These are phyloP conservation scores for Plutomurus gul DNA, from an alignment of 1,140 invertebrate species.

Conservation along the genomic window DNA sequence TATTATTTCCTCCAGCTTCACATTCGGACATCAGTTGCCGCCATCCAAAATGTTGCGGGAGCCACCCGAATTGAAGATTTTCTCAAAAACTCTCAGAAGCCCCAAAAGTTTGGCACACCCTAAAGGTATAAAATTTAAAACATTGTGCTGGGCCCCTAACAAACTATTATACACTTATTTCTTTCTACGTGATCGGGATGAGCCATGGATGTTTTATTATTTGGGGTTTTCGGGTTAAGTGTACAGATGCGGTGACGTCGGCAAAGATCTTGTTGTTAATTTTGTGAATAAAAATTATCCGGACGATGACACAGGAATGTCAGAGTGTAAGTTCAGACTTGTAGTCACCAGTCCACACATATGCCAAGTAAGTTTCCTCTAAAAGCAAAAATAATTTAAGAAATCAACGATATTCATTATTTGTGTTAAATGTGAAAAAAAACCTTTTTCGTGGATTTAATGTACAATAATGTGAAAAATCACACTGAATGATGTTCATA, in stretches of 20 bases:
- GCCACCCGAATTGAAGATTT: neutral
- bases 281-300: conserved; percentile 53
- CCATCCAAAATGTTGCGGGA: neutral
- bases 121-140: conserved; percentile 23
- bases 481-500: neutral
- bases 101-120: conserved; percentile 32
- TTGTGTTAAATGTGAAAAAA: neutral
- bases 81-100: neutral
- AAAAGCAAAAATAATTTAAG: neutral
- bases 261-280: conserved; percentile 48
- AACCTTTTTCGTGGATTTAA: neutral
- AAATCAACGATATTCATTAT: neutral
- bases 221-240: conserved; percentile 35
- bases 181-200: neutral
- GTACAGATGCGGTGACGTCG: conserved; percentile 51
- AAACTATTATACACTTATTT: neutral
- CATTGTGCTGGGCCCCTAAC: too few relatives aligned
- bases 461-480: neutral
- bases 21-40: neutral
- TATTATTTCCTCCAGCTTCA: neutral
- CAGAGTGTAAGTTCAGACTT: conserved; percentile 46
- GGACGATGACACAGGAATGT: conserved; percentile 39
- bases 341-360: conserved; percentile 47
- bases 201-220: neutral
- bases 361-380: conserved; percentile 51